Evolutionary conservation across 2,113 vertebrate genomes (phyloP).

Genomic region (Strix aluco): DNA sequence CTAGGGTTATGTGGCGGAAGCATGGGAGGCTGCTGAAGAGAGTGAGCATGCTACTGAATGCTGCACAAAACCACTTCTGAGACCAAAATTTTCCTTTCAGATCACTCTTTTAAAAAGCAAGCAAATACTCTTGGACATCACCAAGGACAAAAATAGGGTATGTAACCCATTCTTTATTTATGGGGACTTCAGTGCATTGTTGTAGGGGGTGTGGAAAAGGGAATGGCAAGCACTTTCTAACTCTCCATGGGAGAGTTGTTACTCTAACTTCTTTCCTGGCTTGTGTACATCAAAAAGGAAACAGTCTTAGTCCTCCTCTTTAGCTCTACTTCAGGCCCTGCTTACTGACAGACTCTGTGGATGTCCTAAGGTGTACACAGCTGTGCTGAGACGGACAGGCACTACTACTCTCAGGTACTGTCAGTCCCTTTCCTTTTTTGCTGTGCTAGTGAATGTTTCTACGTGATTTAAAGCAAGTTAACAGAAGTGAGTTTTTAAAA

Average conservation of each 20-base stretch:
- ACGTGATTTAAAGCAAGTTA: background rate
- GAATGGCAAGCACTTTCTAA: background rate
- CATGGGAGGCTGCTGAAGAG: background rate
- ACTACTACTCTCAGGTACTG: background rate
- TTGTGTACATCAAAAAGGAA: background rate
- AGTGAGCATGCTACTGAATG: background rate
- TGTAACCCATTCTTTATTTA: background rate
- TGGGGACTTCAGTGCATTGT: background rate
- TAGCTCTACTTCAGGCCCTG: background rate
- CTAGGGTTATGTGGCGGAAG: background rate
- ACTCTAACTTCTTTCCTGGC: background rate
- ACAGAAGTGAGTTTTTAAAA: background rate
- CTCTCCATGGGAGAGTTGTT: background rate
- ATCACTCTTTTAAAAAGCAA: background rate
- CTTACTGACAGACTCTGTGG: background rate
- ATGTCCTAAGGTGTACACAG: background rate
- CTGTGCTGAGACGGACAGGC: background rate
- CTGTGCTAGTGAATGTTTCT: background rate
- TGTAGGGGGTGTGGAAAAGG: background rate
- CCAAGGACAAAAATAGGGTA: background rate
- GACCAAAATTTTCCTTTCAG: background rate
- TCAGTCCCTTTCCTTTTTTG: background rate
- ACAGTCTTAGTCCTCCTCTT: background rate
- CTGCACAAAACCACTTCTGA: background rate
- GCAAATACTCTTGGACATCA: background rate